Evolutionary conservation across 2,888 invertebrate species (phyloP), one percentile per base, ranked within the genome.

Genomic region (Electrophaes corylata): DNA sequence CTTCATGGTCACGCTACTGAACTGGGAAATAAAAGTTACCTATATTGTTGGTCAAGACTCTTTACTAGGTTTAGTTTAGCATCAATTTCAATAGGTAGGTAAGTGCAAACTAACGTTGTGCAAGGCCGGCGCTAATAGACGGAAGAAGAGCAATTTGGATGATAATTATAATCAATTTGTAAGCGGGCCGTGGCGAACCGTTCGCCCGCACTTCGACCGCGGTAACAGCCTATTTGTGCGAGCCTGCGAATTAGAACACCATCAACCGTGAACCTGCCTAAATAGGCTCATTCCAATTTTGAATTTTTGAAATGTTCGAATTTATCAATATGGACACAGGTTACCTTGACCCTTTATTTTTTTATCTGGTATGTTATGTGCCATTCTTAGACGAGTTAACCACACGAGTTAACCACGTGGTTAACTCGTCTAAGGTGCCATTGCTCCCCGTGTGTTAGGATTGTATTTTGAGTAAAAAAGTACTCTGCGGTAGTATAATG

Each of bases 121-220:
- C 62, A 66, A 64, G 62, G 55, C 65, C 62, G 54, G 59, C 56
- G 65, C 70, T 72, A 75, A 71, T 75, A 72, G 70, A 73, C 74
- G 75, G 78, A 79, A 78, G 76, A 79, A 67, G 67, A 74, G 67
- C 73, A 78, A 77, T 77, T 79, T 75, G 72, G 73, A 75, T 69
- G 70, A 76, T 78, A 79, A 78, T 81, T 79, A 73, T 70, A 73
- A 71, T 73, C 74, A 79, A 82, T 79, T 81, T 75, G 71, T 70
- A 71, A 71, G 71, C 71, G 62, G 72, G 70, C 64, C 67, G 72
- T 69, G 67, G 70, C 73, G 67, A 71, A 73, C 74, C 69, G 65
- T 71, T 70, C 72, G 72, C 70, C 66, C 64, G 19, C 43, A 39
- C 48, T 62, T 66, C 64, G 72, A 65, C 64, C 70, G 71, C 66